phyloP scores from a whole-genome alignment of 1,140 invertebrate species.

The Euborellia annulipes region DNA sequence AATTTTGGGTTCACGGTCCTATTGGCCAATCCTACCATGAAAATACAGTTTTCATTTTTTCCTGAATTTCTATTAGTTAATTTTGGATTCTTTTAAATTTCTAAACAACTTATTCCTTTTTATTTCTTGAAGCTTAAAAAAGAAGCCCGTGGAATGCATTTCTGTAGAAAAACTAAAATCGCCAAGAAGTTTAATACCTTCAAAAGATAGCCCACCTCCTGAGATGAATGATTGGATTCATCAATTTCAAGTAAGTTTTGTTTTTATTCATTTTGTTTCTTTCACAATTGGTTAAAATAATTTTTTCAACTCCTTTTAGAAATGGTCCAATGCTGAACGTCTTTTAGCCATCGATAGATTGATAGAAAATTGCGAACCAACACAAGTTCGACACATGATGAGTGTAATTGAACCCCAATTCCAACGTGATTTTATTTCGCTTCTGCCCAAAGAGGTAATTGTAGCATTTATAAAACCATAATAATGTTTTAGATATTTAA shows the following conservation, averaged over 20 bases:
- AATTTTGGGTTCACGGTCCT: too few species aligned
- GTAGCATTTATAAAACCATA: too few species aligned
- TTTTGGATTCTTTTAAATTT: too few species aligned
- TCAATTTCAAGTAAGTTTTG: slow-evolving; percentile 48
- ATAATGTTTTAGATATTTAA: too few species aligned
- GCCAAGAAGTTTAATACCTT: slow-evolving; percentile 43
- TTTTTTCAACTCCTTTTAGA: too few species aligned
- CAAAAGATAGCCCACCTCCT: slow-evolving; percentile 63
- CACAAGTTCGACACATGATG: slow-evolving; percentile 91
- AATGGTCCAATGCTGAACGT: slow-evolving; percentile 78
- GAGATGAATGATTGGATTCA: slow-evolving; percentile 59
- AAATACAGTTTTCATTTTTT: too few species aligned
- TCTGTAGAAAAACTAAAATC: slow-evolving; percentile 29
- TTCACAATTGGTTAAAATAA: too few species aligned
- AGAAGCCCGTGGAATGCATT: slow-evolving; percentile 9
- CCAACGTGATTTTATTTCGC: slow-evolving; percentile 92
- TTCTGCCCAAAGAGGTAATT: slow-evolving; percentile 81
- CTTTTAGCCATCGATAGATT: slow-evolving; percentile 78
- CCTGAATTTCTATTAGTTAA: too few species aligned
- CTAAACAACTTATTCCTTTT: too few species aligned
- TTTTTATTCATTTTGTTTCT: too few species aligned
- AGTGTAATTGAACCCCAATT: slow-evolving; percentile 95
- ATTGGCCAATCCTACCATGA: too few species aligned
- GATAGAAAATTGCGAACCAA: slow-evolving; percentile 75
- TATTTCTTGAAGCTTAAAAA: slow-evolving; percentile 12